Evolutionary conservation across 1,140 invertebrate species (phyloP), one percentile per base, ranked within the genome.

Genomic region (Whitmania pigra): DNA sequence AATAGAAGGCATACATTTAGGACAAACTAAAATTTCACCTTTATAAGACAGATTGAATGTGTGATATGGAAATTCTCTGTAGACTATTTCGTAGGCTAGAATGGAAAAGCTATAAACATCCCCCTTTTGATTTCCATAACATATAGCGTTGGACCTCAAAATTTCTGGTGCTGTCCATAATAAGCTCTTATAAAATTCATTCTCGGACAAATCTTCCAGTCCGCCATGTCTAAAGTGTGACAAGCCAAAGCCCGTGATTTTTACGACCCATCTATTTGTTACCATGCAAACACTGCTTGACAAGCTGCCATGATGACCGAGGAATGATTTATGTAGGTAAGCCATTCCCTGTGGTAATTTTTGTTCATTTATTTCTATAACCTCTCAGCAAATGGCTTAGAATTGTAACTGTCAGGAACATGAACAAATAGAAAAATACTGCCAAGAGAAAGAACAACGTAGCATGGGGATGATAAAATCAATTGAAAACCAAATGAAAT

Each of bases 221-320:
- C 53, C 70, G 69, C 22, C 53, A 40, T 31, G 67, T 53, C 67
- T 67, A 2, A 93, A 78, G 18, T 83, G 85, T 77, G 90, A 87
- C 0, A 95, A 85, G 71, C 92, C 93, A 84, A 94, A 95, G 84
- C 93, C 91, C 20, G 91, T 90, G 53, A 95, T 88, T 86, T 93
- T 87, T 25, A 95, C 86, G 82, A 93, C 90, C 92, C 92, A 96
- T 63, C 92, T 86, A 75, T 89, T 91, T 57, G 90, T 93, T 54
- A 94, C 89, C 70, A 93, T 89, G 73, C 83, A 84, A 85, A 94
- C 94, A 75, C 91, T 92, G 74, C 91, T 93, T 83, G 94, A 95
- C 75, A 96, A 87, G 86, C 94, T 94, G 77, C 93, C 93, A 83
- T 96, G 93, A 82, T 87, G 89, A 77, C 87, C 86, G 81, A 94